phyloP scores from a whole-genome alignment of 2,113 vertebrate genomes.

The Rhineura floridana region DNA sequence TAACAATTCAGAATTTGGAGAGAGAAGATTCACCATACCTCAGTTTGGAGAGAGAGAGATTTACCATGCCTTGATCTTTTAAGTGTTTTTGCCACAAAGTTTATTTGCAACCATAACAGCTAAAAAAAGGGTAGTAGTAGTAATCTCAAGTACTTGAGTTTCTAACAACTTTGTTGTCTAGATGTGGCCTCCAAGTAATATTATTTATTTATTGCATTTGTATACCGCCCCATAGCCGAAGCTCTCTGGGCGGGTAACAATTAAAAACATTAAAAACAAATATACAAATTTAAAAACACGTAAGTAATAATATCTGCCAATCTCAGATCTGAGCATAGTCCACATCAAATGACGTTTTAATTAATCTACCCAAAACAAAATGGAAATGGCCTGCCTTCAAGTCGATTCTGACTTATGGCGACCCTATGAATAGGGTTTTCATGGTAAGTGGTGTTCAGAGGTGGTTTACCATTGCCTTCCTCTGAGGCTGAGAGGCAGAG shows the following conservation, averaged over 20 bases:
- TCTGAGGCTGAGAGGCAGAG: too few species aligned
- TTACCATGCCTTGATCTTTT: neutral
- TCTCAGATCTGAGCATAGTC: neutral
- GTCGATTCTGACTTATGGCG: too few species aligned
- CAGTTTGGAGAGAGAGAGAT: too few species aligned
- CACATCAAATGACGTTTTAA: neutral
- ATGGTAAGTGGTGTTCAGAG: too few species aligned
- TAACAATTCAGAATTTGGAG: neutral
- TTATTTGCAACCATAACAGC: neutral
- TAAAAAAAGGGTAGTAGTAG: neutral
- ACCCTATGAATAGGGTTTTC: too few species aligned
- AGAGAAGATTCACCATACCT: neutral
- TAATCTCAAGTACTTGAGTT: neutral
- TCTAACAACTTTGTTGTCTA: neutral
- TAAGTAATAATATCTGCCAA: neutral
- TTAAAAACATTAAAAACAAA: too few species aligned
- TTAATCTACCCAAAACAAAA: neutral
- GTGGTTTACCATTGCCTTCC: too few species aligned
- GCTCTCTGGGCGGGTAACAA: too few species aligned
- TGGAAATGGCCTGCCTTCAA: too few species aligned
- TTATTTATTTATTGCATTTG: too few species aligned
- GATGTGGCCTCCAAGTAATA: neutral
- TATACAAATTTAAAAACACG: too few species aligned
- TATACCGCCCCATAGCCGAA: too few species aligned
- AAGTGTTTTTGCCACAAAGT: neutral